Evolutionary conservation across 2,888 invertebrate genomes (phyloP), one percentile per base, ranked within the genome.

Genomic region (Sinotaia quadrata): DNA sequence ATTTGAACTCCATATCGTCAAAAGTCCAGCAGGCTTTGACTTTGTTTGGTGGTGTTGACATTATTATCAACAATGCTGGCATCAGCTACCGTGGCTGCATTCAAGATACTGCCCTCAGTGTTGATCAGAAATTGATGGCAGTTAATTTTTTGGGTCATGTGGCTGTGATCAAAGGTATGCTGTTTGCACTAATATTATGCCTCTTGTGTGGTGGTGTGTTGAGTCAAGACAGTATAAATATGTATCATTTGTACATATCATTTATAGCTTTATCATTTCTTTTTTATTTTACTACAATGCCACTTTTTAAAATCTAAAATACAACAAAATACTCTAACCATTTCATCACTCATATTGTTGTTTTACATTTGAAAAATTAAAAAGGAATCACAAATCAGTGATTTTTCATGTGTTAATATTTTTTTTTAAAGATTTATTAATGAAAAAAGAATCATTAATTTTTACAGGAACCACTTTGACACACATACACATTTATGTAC

Each of bases 61-160:
- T 98, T 81, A 89, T 98, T 18, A 91, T 98, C 44, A 97, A 97
- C 87, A 98, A 97, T 91, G 95, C 95, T 49, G 98, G 98, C 0
- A 91, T 97, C 65, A 89, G 90, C 79, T 89, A 87, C 75, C 91
- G 97, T 79, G 95, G 95, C 0, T 91, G 92, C 77, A 92, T 93
- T 60, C 79, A 92, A 27, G 91, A 93, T 56, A 95, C 97, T 0
- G 90, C 91, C 51, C 88, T 95, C 47, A 93, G 94, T 85, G 95
- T 97, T 12, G 94, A 96, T 87, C 91, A 93, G 71, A 92, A 93
- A 89, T 91, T 98, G 52, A 97, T 98, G 97, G 89, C 92, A 44
- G 93, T 96, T 8, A 99, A 99, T 90, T 98, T 95, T 88, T 96
- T 98, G 90, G 97, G 97, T 21, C 92, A 96, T 75, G 92, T 97